These are phyloP conservation scores for Oithona nana DNA, from an alignment of 2,888 invertebrate species.

Conservation along the genomic window DNA sequence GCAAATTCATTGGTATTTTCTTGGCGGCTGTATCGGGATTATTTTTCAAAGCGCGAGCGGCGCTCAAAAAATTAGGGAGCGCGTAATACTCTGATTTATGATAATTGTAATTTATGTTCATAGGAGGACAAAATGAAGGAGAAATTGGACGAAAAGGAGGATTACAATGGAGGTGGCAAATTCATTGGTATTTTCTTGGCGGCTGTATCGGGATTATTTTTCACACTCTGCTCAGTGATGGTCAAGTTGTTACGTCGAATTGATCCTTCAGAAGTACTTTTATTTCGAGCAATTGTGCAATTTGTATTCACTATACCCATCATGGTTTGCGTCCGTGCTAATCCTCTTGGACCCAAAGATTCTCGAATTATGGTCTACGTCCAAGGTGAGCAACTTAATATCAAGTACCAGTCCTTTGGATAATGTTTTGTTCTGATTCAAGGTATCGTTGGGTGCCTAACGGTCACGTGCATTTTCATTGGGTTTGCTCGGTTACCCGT, in stretches of 20 bases:
- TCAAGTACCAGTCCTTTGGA: slow-evolving; percentile 18
- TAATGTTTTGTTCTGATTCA: no score
- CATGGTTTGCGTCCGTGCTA: slow-evolving; percentile 25
- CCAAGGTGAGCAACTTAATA: slow-evolving; percentile 24
- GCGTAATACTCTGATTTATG: no score
- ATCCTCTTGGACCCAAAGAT: slow-evolving; percentile 28
- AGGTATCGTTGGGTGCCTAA: slow-evolving; percentile 32
- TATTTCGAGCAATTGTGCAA: slow-evolving; percentile 29
- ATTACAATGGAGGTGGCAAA: not conserved
- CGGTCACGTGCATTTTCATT: slow-evolving; percentile 30
- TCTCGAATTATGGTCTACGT: slow-evolving; percentile 28
- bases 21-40: slow-evolving; percentile 32
- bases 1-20: slow-evolving; percentile 26
- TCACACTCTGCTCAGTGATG: slow-evolving; percentile 31
- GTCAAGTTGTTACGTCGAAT: slow-evolving; percentile 30
- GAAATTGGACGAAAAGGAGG: not conserved
- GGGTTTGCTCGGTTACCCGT: slow-evolving; percentile 32
- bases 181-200: slow-evolving; percentile 29
- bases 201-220: slow-evolving; percentile 32
- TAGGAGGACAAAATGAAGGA: not conserved
- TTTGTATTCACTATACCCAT: slow-evolving; percentile 27
- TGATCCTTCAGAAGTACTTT: slow-evolving; percentile 31
- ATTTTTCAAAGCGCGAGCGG: no score
- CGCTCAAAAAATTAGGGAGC: no score
- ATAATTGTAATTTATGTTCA: no score